phyloP scores from a whole-genome alignment of 2,888 invertebrate species.

The Lithodes maja region DNA sequence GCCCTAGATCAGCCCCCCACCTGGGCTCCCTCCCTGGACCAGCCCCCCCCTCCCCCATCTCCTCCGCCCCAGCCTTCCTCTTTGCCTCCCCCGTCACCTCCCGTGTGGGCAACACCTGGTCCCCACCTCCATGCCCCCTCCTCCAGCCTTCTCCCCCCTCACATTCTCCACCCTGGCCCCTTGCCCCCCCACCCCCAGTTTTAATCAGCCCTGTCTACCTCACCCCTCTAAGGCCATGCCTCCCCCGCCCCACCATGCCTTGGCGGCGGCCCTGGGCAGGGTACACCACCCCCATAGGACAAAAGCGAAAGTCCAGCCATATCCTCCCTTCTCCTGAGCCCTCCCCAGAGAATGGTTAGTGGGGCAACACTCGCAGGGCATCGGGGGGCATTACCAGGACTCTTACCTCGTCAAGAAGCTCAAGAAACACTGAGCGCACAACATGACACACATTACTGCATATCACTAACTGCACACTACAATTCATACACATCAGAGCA shows the following conservation, averaged over 20 bases:
- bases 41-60: conserved; percentile 71
- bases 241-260: conserved; percentile 55
- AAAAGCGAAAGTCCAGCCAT: conserved; percentile 75
- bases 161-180: conserved; percentile 49
- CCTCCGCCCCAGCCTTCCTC: conserved; percentile 70
- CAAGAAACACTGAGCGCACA: conserved; percentile 72
- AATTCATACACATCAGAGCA: not conserved
- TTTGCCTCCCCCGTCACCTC: conserved; percentile 62
- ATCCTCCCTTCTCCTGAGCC: conserved; percentile 77
- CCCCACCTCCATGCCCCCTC: conserved; percentile 68
- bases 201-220: conserved; percentile 60
- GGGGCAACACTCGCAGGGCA: conserved; percentile 78
- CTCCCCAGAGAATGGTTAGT: conserved; percentile 77
- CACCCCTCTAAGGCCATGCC: conserved; percentile 52
- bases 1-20: conserved; percentile 50
- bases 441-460: not conserved
- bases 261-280: conserved; percentile 47
- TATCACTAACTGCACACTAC: conserved; percentile 3
- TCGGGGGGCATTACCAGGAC: conserved; percentile 78
- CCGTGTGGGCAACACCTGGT: conserved; percentile 53
- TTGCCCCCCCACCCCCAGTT: conserved; percentile 42
- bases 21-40: conserved; percentile 70
- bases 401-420: conserved; percentile 76
- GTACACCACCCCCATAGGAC: conserved; percentile 73
- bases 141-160: conserved; percentile 70